Evolutionary conservation across 1,140 invertebrate species (phyloP).

Genomic region (Zaprionus vittiger): DNA sequence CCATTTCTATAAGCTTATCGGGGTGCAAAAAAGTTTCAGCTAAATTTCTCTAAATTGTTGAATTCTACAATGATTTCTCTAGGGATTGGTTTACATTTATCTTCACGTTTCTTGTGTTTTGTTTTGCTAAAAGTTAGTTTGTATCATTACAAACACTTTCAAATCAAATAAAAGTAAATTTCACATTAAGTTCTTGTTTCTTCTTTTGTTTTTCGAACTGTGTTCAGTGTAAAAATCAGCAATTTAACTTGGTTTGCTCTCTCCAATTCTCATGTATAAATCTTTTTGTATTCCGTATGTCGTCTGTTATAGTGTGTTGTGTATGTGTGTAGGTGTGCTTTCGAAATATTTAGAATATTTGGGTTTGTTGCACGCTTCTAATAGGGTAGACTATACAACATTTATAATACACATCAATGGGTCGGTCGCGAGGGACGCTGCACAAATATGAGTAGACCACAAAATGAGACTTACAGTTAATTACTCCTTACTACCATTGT

Average conservation of each 20-base stretch:
- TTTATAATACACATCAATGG: slow-evolving; percentile 55
- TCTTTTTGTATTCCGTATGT: slow-evolving; percentile 26
- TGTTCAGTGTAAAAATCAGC: slow-evolving; percentile 78
- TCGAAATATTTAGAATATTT: slow-evolving; percentile 63
- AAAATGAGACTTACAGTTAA: slow-evolving; percentile 68
- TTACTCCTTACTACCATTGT: slow-evolving; percentile 58
- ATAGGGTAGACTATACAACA: slow-evolving; percentile 37
- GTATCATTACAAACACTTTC: slow-evolving; percentile 33
- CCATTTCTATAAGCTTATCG: slow-evolving; percentile 20
- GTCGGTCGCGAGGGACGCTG: slow-evolving; percentile 17
- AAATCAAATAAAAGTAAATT: slow-evolving; percentile 23
- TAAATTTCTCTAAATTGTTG: slow-evolving; percentile 77
- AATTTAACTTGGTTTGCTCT: slow-evolving; percentile 65
- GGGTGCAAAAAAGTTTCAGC: slow-evolving; percentile 74
- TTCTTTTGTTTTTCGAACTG: slow-evolving; percentile 52
- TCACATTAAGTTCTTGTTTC: slow-evolving; percentile 23
- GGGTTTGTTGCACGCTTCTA: slow-evolving; percentile 30
- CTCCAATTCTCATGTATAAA: slow-evolving; percentile 42
- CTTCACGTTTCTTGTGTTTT: neutral
- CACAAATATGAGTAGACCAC: slow-evolving; percentile 54
- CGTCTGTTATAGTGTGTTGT: neutral
- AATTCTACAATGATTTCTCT: slow-evolving; percentile 54
- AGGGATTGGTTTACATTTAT: slow-evolving; percentile 35
- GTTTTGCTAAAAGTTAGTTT: slow-evolving; percentile 20
- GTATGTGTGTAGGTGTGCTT: slow-evolving; percentile 2